phyloP scores from a whole-genome alignment of 2,113 vertebrate genomes.

The Antennarius striatus region DNA sequence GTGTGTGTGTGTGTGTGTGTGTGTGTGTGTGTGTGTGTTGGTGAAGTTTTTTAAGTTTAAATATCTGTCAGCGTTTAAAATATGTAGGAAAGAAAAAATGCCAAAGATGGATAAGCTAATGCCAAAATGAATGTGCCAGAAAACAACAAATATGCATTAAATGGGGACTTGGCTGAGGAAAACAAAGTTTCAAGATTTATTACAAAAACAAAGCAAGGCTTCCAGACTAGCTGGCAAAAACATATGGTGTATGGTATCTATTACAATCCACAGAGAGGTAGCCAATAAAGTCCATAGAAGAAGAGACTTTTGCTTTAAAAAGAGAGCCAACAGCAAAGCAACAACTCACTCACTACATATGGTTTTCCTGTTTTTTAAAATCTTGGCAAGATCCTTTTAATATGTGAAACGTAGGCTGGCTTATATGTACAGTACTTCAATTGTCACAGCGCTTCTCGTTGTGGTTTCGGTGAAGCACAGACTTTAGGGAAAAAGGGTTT shows the following conservation, averaged over 20 bases:
- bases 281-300: background rate
- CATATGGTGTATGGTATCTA: conserved; percentile 1
- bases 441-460: background rate
- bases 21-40: background rate
- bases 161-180: conserved; percentile 35
- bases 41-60: conserved; percentile 5
- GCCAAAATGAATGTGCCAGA: conserved; percentile 18
- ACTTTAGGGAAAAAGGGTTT: conserved; percentile 8
- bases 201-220: conserved; percentile 36
- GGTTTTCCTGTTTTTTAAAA: conserved; percentile 3
- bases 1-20: background rate
- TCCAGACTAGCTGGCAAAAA: conserved; percentile 31
- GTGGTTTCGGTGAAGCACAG: background rate
- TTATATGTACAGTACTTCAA: background rate
- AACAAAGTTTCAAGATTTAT: conserved; percentile 21
- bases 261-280: conserved; percentile 2
- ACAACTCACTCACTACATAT: background rate
- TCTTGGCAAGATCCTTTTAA: background rate
- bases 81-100: conserved; percentile 4
- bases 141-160: conserved; percentile 40
- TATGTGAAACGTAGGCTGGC: conserved; percentile 1
- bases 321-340: conserved; percentile 1
- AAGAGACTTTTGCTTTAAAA: background rate
- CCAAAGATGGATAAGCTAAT: conserved; percentile 20
- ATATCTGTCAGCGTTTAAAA: conserved; percentile 13